phyloP scores from a whole-genome alignment of 2,113 vertebrate genomes.

The Nerophis ophidion region DNA sequence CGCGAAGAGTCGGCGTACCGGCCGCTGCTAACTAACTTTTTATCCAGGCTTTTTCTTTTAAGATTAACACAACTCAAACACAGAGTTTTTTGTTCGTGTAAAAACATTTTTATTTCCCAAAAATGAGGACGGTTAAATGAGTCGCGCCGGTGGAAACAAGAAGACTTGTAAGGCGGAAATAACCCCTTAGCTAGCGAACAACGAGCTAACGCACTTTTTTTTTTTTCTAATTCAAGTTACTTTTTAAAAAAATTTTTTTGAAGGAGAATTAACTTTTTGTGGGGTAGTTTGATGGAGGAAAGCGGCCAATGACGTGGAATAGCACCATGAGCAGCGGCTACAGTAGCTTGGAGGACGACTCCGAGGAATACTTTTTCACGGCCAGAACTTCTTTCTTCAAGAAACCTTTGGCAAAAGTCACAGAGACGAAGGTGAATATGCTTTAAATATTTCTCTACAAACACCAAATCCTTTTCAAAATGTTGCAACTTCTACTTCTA shows the following conservation, averaged over 20 bases:
- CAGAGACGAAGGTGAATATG: conserved; percentile 65
- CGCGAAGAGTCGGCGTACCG: background rate
- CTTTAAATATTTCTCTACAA: background rate
- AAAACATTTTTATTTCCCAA: background rate
- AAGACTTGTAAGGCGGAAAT: conserved; percentile 35
- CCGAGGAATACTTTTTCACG: conserved; percentile 95
- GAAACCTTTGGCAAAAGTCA: conserved; percentile 78
- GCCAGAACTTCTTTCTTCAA: conserved; percentile 93
- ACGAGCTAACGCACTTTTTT: background rate
- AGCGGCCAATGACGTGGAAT: conserved; percentile 78
- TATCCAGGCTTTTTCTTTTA: background rate
- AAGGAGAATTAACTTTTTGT: background rate
- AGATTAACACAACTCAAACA: background rate
- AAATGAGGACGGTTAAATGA: conserved; percentile 10
- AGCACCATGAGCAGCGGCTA: conserved; percentile 98
- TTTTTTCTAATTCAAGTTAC: background rate
- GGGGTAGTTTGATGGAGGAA: conserved; percentile 42
- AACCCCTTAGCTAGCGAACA: background rate
- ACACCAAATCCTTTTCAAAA: background rate
- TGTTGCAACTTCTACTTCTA: background rate
- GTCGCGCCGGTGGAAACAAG: conserved; percentile 23
- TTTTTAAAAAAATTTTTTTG: background rate
- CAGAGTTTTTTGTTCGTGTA: background rate
- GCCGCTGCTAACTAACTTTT: background rate
- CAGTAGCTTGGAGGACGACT: conserved; percentile 94